Base-by-base conservation (phyloP, 2,888 invertebrate genomes). In the Plagiodera versicolora region DNA sequence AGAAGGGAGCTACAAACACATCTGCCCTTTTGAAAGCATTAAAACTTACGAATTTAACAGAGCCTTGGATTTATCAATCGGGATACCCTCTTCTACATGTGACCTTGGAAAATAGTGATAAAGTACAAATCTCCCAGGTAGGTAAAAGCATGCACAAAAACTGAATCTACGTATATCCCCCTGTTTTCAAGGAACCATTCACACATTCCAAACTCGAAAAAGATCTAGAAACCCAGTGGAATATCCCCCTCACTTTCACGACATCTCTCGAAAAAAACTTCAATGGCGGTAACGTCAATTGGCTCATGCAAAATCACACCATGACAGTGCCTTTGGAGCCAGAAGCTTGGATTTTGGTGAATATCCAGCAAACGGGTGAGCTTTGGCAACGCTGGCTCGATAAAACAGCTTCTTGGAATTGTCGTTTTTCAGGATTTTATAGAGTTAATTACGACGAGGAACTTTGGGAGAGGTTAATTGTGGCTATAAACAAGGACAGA, bases 391-490 rank as follows among this genome's bases (percentile, higher is more conserved):
- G 16, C 28, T 50, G 16, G 8, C n/a, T 9, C 20, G 24, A 49
- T 24, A 2, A 19, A 10, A 3, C 14, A 9, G 3, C 9, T 24
- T n/a, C 18, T n/a, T n/a, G n/a, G n/a, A n/a, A n/a, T n/a, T n/a
- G n/a, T n/a, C n/a, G n/a, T 16, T 39, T 79, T 81, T 50, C 66
- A 86, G 89, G 87, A 63, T 89, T 82, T 74, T 89, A 88, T 70
- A 82, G 89, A 70, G 87, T 89, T 0, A 86, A 87, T 72, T 90
- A 90, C 66, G 86, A 88, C 67, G 73, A 74, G 1, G 78, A 78
- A 50, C 83, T 85, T 0, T 89, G 87, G 88, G 67, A 80, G 0
- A 75, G 81, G 18, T 82, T 87, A 46, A 75, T 77, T 2, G 57
- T 77, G 1, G 83, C 82, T 24, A 75, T 84, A 0, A 58, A 58